Base-by-base conservation (phyloP, 1,140 invertebrate species). In the Ceratina calcarata region DNA sequence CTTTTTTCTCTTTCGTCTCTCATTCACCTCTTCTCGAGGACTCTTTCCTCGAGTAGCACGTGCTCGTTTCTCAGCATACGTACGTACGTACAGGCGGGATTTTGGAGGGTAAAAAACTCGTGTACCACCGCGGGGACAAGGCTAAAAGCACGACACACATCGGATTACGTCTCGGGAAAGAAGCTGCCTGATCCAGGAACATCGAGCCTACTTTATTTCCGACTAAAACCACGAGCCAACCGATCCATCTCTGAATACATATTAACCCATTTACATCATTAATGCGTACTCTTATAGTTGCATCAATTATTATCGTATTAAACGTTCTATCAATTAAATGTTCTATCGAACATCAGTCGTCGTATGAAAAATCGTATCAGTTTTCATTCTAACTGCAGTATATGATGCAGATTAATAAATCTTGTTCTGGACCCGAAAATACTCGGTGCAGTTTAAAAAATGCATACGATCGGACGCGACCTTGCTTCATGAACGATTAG, bases 61-160 rank as follows among this genome's bases (percentile, higher is more conserved):
- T 87, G 86, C 69, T 65, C 76, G 70, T 76, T 87, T 87, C 86
- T 85, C 86, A 86, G 85, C 83, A 65, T 68, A 57, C 65, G 77
- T 71, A 69, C 57, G 49, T 37, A 80, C 37, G 82, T 84, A 79
- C 80, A 78, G 73, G 78, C 77, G 45, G 82, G 81, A 86, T 84
- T 87, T 83, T 80, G 62, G 86, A 84, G 85, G 84, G 85, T 86
- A 67, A 85, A 86, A 85, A 85, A 86, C 60, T 64, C 69, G 60
- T 81, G 57, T 74, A 65, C 83, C 82, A 84, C n/a, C 84, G 37
- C 80, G 83, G 83, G 84, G 83, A 85, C 84, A 82, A 75, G 77
- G 77, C 80, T 85, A 72, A 82, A 86, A 82, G 84, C 80, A 73
- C 80, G 72, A 74, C 72, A 81, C 70, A 85, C 82, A 70, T 84